These are phyloP conservation scores for Tupiocoris notatus DNA, from an alignment of 2,888 invertebrate species.

Conservation along the genomic window DNA sequence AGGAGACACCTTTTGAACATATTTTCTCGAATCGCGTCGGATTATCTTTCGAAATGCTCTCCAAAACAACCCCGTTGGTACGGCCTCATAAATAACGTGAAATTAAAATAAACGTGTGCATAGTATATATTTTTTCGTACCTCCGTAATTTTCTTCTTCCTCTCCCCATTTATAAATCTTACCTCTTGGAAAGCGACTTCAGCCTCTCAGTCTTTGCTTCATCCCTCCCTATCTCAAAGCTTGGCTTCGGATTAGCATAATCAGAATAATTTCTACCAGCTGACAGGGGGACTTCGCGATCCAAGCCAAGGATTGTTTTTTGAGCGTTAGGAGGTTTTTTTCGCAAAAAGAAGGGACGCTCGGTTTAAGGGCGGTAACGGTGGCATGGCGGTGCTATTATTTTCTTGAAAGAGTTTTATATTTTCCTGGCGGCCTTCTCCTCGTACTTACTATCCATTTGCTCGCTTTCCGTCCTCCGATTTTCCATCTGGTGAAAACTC, in stretches of 20 bases:
- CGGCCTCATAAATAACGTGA: not conserved
- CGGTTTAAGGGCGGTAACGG: not conserved
- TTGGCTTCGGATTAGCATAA: conserved; percentile 48
- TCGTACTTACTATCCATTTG: not conserved
- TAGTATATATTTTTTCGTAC: conserved; percentile 21
- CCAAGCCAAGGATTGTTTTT: conserved; percentile 41
- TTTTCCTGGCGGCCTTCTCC: conserved; percentile 18
- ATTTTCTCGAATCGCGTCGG: not conserved
- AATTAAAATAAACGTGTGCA: conserved; percentile 25
- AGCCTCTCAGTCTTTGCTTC: conserved; percentile 2
- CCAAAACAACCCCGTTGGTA: not conserved
- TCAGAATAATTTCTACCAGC: conserved; percentile 49
- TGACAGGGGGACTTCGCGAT: conserved; percentile 43
- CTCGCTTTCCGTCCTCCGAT: not conserved
- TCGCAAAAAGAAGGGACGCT: conserved; percentile 4
- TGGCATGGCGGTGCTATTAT: conserved; percentile 38
- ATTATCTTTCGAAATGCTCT: not conserved
- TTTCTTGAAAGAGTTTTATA: conserved; percentile 42
- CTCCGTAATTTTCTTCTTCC: conserved; percentile 35
- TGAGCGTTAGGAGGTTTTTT: conserved; percentile 18
- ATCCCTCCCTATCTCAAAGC: not conserved
- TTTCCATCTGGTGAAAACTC: conserved; percentile 27
- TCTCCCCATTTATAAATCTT: conserved; percentile 38
- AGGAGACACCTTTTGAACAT: too few relatives aligned
- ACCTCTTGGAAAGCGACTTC: conserved; percentile 17